Evolutionary conservation across 92 coral and sea anemone species (phyloP).

Genomic region (Umimayanthus chanpuru): DNA sequence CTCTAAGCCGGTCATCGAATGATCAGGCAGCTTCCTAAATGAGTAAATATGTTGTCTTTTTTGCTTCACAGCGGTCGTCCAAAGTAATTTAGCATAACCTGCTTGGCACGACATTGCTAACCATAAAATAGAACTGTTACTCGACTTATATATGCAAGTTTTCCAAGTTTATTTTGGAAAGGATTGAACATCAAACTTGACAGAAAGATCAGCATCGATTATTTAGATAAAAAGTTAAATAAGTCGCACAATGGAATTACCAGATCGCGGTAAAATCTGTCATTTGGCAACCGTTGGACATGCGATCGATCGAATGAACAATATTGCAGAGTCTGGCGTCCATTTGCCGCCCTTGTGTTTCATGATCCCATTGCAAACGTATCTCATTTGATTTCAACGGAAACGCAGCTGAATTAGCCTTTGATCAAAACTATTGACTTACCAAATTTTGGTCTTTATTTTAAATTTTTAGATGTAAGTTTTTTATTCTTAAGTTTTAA

Average conservation of each 20-base stretch:
- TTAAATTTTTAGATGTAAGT: background rate
- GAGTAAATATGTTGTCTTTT: constrained; percentile 7
- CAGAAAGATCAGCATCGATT: constrained; percentile 35
- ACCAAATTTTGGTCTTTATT: background rate
- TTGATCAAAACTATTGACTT: constrained; percentile 21
- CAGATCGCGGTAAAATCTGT: background rate
- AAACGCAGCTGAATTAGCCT: background rate
- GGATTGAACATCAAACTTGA: background rate
- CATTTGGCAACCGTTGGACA: no score
- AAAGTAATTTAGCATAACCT: constrained; percentile 21
- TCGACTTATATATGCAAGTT: background rate
- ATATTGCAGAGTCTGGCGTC: no score
- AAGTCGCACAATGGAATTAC: background rate
- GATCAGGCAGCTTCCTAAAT: constrained; percentile 8
- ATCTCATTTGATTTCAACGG: no score
- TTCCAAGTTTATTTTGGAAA: background rate
- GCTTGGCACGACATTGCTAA: background rate
- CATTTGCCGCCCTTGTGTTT: no score
- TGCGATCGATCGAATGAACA: no score
- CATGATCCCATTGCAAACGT: no score
- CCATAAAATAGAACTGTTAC: background rate
- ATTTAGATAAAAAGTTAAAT: constrained; percentile 19
- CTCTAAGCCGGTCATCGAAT: constrained; percentile 23
- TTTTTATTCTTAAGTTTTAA: background rate
- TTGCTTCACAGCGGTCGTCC: constrained; percentile 44